Percentiles rank a stretch among this genome's conserved stretches.
Evolutionary conservation across 2,113 vertebrate species (phyloP).

Genomic region (Corythoichthys intestinalis): DNA sequence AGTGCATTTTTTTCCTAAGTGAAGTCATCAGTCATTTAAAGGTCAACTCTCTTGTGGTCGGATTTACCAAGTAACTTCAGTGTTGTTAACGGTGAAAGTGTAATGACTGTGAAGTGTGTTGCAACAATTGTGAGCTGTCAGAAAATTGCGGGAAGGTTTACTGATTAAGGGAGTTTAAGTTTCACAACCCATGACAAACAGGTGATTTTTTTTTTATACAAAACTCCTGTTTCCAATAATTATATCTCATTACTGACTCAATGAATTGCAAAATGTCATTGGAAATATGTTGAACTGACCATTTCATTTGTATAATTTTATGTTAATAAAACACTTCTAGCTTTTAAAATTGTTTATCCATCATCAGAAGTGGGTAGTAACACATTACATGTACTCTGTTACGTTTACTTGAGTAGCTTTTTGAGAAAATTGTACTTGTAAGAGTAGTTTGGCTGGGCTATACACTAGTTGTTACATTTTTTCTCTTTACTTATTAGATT

Average conservation of each 20-base stretch:
- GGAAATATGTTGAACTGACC: neutral
- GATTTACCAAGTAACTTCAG: neutral
- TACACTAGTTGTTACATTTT: too few relatives aligned
- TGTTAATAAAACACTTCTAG: neutral
- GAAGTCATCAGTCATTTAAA: neutral
- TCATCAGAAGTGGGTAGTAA: too few relatives aligned
- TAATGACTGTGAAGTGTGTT: neutral
- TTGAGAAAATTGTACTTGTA: too few relatives aligned
- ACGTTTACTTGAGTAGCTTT: too few relatives aligned
- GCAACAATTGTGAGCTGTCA: neutral
- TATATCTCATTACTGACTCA: neutral
- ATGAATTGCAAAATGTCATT: neutral
- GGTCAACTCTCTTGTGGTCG: neutral
- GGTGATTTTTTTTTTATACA: neutral
- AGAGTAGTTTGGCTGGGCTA: too few relatives aligned
- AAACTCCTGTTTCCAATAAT: neutral
- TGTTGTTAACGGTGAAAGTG: neutral
- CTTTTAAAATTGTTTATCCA: neutral
- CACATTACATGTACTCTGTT: too few relatives aligned
- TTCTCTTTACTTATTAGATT: too few relatives aligned
- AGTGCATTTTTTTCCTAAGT: too few relatives aligned
- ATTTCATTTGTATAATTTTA: neutral
- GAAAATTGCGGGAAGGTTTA: neutral
- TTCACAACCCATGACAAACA: conserved; percentile 18
- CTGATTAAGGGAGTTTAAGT: conserved; percentile 6